Percentiles rank a stretch among this genome's conserved stretches.
phyloP scores from a whole-genome alignment of 2,797 vertebrate genomes.

The Rhinoraja longicauda region DNA sequence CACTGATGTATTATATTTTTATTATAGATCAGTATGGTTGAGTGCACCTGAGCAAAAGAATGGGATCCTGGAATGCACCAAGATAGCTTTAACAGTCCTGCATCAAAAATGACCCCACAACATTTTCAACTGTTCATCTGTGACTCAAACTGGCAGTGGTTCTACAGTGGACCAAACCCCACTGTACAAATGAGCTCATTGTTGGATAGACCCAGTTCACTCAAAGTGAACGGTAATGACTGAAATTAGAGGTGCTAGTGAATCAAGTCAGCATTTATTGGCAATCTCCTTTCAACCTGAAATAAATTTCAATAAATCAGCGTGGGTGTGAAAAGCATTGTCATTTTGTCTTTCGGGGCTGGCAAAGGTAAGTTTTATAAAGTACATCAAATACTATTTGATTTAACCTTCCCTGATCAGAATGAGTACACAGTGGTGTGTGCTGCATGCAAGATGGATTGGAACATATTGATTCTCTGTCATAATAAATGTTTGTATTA shows the following conservation, averaged over 20 bases:
- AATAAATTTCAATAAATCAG: background rate
- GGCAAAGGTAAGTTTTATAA: background rate
- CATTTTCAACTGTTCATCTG: background rate
- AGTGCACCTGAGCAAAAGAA: background rate
- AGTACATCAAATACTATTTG: background rate
- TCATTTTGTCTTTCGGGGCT: background rate
- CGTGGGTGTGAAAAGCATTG: background rate
- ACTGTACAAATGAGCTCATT: background rate
- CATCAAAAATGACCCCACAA: background rate
- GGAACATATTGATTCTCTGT: background rate
- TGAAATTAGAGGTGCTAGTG: background rate
- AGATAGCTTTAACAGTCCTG: background rate
- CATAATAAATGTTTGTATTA: slow-evolving; percentile 18
- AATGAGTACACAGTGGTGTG: background rate
- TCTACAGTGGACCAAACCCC: background rate
- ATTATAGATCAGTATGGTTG: background rate
- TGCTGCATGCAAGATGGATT: background rate
- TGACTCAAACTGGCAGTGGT: background rate
- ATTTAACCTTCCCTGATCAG: slow-evolving; percentile 13
- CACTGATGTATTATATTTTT: too few relatives aligned
- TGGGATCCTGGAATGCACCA: too few relatives aligned
- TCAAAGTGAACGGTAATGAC: background rate
- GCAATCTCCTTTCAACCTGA: background rate
- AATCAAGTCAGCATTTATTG: slow-evolving; percentile 6
- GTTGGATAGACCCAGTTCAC: background rate